Conservation (phyloP, 2,888 invertebrate genomes). For the Dolomedes plantarius region DNA sequence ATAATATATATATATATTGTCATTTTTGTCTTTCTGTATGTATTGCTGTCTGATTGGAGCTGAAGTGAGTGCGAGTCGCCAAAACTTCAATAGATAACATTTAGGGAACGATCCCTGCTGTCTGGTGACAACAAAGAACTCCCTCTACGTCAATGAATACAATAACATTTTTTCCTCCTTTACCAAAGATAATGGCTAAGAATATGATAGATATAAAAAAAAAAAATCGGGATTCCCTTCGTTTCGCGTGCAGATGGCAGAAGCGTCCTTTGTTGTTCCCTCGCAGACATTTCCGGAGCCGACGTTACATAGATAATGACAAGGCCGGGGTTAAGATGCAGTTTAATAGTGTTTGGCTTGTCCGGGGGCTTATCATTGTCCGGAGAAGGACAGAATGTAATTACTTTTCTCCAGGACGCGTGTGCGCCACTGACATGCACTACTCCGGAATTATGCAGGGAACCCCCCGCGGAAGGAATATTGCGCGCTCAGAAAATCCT, state of each 20-base stretch:
- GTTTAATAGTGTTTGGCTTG: slow-evolving; percentile 64
- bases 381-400: slow-evolving; percentile 62
- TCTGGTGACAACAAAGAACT: slow-evolving; percentile 51
- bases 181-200: slow-evolving; percentile 30
- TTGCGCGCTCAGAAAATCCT: too few species aligned
- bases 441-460: slow-evolving; percentile 38
- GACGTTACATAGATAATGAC: slow-evolving; percentile 69
- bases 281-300: slow-evolving; percentile 64
- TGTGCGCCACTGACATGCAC: slow-evolving; percentile 47
- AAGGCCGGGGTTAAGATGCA: slow-evolving; percentile 66
- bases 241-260: slow-evolving; percentile 29
- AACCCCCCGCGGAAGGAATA: slow-evolving; percentile 7
- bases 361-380: slow-evolving; percentile 70
- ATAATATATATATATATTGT: too few species aligned
- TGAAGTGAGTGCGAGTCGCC: neutral
- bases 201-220: slow-evolving; percentile 21
- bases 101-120: slow-evolving; percentile 20
- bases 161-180: slow-evolving; percentile 26
- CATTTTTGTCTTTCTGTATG: neutral
- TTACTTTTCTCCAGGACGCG: slow-evolving; percentile 56
- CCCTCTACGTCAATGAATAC: slow-evolving; percentile 42
- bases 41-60: neutral
- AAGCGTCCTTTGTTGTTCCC: slow-evolving; percentile 39
- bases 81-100: slow-evolving; percentile 9
- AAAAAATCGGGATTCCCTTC: slow-evolving; percentile 4